Conservation (phyloP, 92 coral and sea anemone species). For the Phenganax marumi region DNA sequence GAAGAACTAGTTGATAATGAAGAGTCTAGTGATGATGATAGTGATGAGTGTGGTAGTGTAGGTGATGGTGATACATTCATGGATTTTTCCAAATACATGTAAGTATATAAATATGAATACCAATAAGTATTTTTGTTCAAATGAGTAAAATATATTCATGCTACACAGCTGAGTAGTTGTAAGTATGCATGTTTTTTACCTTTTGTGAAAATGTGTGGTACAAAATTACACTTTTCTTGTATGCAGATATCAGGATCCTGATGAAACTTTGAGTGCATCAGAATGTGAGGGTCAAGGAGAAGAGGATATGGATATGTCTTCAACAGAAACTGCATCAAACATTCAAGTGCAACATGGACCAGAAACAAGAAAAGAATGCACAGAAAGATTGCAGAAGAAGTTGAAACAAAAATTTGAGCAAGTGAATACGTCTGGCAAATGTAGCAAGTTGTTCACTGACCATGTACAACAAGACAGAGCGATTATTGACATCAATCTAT, state of each 20-base stretch:
- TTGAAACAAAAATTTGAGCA: background rate
- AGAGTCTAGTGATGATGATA: too few species aligned
- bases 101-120: background rate
- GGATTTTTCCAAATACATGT: background rate
- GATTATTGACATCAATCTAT: constrained; percentile 33
- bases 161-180: too few species aligned
- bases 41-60: too few species aligned
- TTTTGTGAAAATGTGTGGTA: background rate
- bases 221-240: background rate
- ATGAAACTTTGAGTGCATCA: constrained; percentile 18
- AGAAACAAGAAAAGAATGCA: constrained; percentile 20
- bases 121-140: background rate
- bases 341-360: background rate
- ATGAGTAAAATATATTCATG: too few species aligned
- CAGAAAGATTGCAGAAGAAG: background rate
- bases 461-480: constrained; percentile 16
- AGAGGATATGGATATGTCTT: background rate
- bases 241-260: background rate
- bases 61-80: too few species aligned
- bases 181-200: too few species aligned
- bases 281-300: constrained; percentile 23
- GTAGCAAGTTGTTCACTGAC: constrained; percentile 3
- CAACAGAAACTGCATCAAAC: background rate
- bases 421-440: constrained; percentile 12
- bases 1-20: too few species aligned